These are phyloP conservation scores for Microctonus aethiopoides DNA, from an alignment of 2,888 invertebrate species.

Conservation along the genomic window DNA sequence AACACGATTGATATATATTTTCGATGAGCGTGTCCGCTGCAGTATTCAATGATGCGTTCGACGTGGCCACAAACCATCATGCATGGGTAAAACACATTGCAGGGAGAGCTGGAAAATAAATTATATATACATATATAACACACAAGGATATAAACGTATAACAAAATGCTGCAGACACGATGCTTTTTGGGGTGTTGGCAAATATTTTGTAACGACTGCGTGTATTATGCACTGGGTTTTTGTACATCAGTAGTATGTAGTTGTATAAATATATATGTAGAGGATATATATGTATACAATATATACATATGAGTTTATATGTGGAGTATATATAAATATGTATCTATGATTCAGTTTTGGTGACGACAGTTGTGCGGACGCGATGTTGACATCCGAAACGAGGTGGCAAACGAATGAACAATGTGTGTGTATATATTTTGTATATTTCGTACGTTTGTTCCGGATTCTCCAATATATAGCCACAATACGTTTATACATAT, in stretches of 20 bases:
- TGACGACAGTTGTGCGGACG: neutral
- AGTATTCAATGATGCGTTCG: conserved; percentile 28
- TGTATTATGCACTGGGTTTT: conserved; percentile 48
- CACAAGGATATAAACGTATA: too few relatives aligned
- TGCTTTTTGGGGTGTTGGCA: conserved; percentile 49
- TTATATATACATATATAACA: too few relatives aligned
- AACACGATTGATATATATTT: conserved; percentile 21
- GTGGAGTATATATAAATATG: neutral
- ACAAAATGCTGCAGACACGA: neutral
- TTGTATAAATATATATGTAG: conserved; percentile 10
- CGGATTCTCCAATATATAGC: neutral
- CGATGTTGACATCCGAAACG: neutral
- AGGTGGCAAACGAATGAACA: neutral
- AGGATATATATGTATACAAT: too few relatives aligned
- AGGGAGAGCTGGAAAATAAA: too few relatives aligned
- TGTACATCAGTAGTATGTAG: too few relatives aligned
- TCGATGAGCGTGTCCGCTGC: conserved; percentile 10
- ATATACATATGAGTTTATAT: neutral
- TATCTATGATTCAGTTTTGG: neutral
- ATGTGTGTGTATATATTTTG: neutral
- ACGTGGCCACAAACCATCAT: conserved; percentile 17
- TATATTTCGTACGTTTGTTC: neutral
- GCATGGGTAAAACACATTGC: conserved; percentile 19
- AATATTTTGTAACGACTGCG: conserved; percentile 59
- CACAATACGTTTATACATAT: too few relatives aligned